Conservation (phyloP, 2,888 invertebrate species). For the Buathra laborator region DNA sequence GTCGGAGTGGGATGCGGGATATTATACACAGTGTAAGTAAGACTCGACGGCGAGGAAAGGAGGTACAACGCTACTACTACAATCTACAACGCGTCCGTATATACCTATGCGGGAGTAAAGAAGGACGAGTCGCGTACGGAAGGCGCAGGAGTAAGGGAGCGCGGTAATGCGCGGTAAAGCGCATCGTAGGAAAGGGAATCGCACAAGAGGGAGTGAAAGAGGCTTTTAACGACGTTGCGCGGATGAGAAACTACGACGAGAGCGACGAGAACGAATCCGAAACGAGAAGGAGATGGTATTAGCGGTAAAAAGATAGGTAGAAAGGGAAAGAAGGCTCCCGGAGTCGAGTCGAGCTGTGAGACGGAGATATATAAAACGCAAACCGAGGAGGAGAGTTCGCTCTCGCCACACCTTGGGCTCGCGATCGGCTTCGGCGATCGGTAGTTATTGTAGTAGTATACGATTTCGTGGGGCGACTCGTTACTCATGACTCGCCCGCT, state of each 20-base stretch:
- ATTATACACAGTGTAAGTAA: background rate
- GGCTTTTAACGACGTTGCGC: conserved; percentile 37
- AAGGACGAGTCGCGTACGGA: conserved; percentile 50
- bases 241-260: conserved; percentile 13
- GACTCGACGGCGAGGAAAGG: too few species aligned
- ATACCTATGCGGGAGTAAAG: conserved; percentile 61
- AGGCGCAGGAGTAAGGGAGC: conserved; percentile 30
- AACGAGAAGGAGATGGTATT: conserved; percentile 56
- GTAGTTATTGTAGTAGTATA: conserved; percentile 48
- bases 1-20: background rate
- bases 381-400: conserved; percentile 65
- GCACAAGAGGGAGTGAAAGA: conserved; percentile 55
- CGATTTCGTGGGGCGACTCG: conserved; percentile 70
- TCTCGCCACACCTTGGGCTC: conserved; percentile 79
- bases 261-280: conserved; percentile 7
- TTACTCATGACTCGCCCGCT: too few species aligned
- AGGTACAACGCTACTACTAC: too few species aligned
- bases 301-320: conserved; percentile 51
- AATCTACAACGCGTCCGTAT: background rate
- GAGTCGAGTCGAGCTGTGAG: conserved; percentile 9
- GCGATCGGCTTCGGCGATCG: conserved; percentile 74
- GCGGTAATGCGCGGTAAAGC: conserved; percentile 17
- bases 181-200: conserved; percentile 60
- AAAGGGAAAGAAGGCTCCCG: conserved; percentile 34
- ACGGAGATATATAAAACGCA: conserved; percentile 57